Base-by-base conservation (phyloP, 2,888 invertebrate genomes). In the Drosophila flavopinicola region DNA sequence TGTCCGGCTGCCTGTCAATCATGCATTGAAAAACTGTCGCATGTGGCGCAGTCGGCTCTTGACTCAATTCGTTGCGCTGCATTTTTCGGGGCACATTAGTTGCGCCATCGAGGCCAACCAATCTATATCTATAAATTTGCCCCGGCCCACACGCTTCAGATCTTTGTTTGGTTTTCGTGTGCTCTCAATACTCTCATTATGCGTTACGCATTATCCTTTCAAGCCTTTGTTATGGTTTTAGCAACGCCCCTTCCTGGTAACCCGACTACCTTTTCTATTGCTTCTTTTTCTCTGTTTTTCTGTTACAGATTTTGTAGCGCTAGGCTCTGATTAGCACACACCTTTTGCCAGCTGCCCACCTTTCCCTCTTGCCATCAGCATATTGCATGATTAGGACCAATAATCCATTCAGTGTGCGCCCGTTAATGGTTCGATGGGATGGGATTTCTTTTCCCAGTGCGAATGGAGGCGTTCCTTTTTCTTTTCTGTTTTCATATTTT, bases 211-310 rank as follows among this genome's bases (percentile, higher is more conserved):
- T 85, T 85, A 83, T 80, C 86, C 84, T 85, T 68, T 66, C 30
- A 44, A 44, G 41, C 54, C 57, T 42, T 77, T 86, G 82, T 80
- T 80, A 75, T 60, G 67, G 78, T 15, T 64, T 77, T 70, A 67
- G 87, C 59, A 70, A 87, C 87, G 87, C 87, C 87, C 53, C 70
- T 82, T 87, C 85, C 87, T 87, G 87, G 83, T 85, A 82, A 83
- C 78, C 66, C 73, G 73, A 87, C 60, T 63, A 79, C 83, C 42
- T 75, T 71, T 67, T 65, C 11, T 25, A 23, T 39, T 15, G n/a
- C n/a, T n/a, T n/a, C n/a, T n/a, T n/a, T n/a, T n/a, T n/a, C n/a
- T n/a, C 20, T 32, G 17, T 29, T 38, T 44, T 44, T 17, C 37
- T 53, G 66, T 59, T 79, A 76, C 75, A 66, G 64, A 76, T 74